phyloP scores from a whole-genome alignment of 2,797 vertebrate species.

The Myotis planiceps region DNA sequence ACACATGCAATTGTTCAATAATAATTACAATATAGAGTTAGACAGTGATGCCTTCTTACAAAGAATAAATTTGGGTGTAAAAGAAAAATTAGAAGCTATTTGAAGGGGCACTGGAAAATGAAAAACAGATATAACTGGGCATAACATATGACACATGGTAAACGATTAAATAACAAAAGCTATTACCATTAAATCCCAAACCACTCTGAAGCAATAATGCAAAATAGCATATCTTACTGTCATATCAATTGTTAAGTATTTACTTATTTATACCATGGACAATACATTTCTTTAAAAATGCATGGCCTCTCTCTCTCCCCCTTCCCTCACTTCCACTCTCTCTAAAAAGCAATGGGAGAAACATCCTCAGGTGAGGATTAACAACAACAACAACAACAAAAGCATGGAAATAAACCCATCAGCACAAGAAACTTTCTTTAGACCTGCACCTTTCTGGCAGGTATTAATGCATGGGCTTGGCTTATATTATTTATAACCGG shows the following conservation, averaged over 20 bases:
- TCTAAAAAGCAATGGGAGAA: background rate
- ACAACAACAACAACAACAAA: too few species aligned
- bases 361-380: background rate
- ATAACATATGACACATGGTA: background rate
- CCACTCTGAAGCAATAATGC: background rate
- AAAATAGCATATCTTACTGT: background rate
- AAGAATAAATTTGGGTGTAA: background rate
- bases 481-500: background rate
- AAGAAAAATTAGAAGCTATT: background rate
- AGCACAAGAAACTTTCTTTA: background rate
- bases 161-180: background rate
- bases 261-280: constrained; percentile 6
- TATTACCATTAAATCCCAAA: background rate
- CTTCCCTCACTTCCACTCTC: too few species aligned
- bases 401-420: background rate
- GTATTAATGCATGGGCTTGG: background rate
- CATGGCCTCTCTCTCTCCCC: background rate
- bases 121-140: background rate
- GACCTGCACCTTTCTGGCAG: background rate
- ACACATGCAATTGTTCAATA: background rate
- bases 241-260: background rate
- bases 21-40: background rate
- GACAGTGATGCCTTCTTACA: background rate
- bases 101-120: background rate
- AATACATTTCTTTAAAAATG: constrained; percentile 35